A percentile compares a stretch with the other conserved stretches of the same genome.
Evolutionary conservation across 2,888 invertebrate species (phyloP).

Genomic region (Agonum fuliginosum): DNA sequence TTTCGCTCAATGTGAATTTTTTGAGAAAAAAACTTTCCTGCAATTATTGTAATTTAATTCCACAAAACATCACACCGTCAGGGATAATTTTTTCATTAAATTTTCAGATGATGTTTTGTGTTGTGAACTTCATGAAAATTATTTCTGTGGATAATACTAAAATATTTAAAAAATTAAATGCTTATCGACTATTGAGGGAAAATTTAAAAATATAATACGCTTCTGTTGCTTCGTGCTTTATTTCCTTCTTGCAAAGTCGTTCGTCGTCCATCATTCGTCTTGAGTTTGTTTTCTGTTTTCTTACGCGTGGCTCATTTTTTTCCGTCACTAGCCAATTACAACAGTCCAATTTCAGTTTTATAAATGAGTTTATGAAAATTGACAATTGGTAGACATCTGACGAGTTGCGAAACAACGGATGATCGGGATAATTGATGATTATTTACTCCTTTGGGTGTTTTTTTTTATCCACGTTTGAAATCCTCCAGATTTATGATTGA

Average conservation of each 20-base stretch:
- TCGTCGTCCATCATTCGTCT: conserved; percentile 38
- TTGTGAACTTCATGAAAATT: no score
- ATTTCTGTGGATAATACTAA: no score
- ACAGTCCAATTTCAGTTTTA: conserved; percentile 53
- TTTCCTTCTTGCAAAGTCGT: background rate
- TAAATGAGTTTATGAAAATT: conserved; percentile 54
- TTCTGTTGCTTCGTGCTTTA: no score
- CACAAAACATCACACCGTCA: no score
- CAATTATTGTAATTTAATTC: no score
- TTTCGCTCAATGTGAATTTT: no score
- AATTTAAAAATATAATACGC: no score
- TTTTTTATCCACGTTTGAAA: background rate
- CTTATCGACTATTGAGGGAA: no score
- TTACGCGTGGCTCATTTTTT: conserved; percentile 39
- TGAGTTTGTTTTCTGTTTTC: conserved; percentile 29
- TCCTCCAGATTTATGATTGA: conserved; percentile 28
- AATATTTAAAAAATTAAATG: no score
- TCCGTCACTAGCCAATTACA: conserved; percentile 53
- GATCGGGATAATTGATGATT: conserved; percentile 30
- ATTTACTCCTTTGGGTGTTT: conserved; percentile 19
- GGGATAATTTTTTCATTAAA: no score
- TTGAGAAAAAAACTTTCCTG: no score
- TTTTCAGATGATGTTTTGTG: no score
- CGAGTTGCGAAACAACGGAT: conserved; percentile 24
- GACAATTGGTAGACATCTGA: conserved; percentile 46